phyloP scores from a whole-genome alignment of 1,140 invertebrate genomes.

The Agraylea sexmaculata region DNA sequence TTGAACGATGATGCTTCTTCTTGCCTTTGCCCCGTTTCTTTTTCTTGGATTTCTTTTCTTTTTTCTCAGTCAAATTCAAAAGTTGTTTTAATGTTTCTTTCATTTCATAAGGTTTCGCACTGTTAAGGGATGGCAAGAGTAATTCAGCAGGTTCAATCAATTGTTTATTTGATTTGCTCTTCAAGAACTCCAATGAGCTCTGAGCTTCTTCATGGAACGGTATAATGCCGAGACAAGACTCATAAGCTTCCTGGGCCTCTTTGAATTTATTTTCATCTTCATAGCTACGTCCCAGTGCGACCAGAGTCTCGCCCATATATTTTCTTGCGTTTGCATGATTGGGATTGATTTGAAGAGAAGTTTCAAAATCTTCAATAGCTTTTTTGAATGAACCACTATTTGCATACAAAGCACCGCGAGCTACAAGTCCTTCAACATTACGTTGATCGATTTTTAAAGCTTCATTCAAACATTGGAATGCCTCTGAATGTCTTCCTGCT shows the following conservation, averaged over 20 bases:
- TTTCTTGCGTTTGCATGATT: conserved; percentile 89
- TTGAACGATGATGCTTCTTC: conserved; percentile 52
- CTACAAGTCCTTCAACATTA: conserved; percentile 90
- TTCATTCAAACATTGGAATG: conserved; percentile 90
- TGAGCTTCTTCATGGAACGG: conserved; percentile 76
- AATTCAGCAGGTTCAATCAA: conserved; percentile 47
- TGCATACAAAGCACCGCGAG: conserved; percentile 84
- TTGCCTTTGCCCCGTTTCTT: conserved; percentile 59
- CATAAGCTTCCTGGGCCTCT: conserved; percentile 75
- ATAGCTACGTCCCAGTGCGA: conserved; percentile 71
- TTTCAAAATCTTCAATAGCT: conserved; percentile 90
- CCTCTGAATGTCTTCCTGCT: conserved; percentile 77
- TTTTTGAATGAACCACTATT: conserved; percentile 88
- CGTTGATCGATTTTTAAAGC: conserved; percentile 82
- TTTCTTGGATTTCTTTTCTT: conserved; percentile 63
- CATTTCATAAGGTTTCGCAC: conserved; percentile 44
- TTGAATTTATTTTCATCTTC: conserved; percentile 74
- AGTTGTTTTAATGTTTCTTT: conserved; percentile 53
- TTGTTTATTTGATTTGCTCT: conserved; percentile 50
- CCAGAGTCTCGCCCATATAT: conserved; percentile 85
- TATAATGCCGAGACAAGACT: conserved; percentile 65
- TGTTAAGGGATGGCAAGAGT: conserved; percentile 41
- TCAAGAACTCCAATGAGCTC: conserved; percentile 65
- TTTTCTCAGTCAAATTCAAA: conserved; percentile 43
- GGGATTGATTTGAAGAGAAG: conserved; percentile 74